Evolutionary conservation across 2,113 vertebrate species (phyloP).

Genomic region (Mionectes macconnelli): DNA sequence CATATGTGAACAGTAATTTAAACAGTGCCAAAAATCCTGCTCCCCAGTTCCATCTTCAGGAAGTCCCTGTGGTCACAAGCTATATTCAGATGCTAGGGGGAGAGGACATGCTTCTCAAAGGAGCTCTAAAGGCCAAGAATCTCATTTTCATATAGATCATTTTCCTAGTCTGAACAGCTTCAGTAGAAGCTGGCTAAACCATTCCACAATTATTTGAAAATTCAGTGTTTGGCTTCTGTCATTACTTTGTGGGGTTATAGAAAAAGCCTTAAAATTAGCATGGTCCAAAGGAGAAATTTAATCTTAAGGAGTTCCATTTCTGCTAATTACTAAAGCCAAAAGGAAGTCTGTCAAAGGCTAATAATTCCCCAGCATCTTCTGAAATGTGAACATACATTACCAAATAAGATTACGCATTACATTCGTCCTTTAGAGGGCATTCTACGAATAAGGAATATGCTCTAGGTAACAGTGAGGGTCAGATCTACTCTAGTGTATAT

Average conservation of each 20-base stretch:
- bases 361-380: not conserved
- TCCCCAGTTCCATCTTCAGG: not conserved
- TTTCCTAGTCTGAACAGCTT: not conserved
- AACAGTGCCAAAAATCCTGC: not conserved
- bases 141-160: not conserved
- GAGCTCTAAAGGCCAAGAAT: not conserved
- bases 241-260: not conserved
- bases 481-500: not conserved
- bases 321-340: slow-evolving; percentile 6
- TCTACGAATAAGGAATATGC: not conserved
- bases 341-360: not conserved
- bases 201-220: not conserved
- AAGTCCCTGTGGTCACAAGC: not conserved
- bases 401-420: not conserved
- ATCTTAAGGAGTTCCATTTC: not conserved
- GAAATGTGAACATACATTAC: not conserved
- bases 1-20: not conserved
- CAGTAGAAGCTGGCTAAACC: not conserved
- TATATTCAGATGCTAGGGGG: not conserved
- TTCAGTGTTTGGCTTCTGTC: not conserved
- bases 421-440: slow-evolving; percentile 6
- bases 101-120: not conserved
- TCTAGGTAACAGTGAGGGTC: not conserved
- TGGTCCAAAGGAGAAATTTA: not conserved
- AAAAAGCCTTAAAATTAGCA: not conserved